A percentile compares a stretch with the other conserved stretches of the same genome.
phyloP scores from a whole-genome alignment of 2,113 vertebrate genomes.

The Columba livia region DNA sequence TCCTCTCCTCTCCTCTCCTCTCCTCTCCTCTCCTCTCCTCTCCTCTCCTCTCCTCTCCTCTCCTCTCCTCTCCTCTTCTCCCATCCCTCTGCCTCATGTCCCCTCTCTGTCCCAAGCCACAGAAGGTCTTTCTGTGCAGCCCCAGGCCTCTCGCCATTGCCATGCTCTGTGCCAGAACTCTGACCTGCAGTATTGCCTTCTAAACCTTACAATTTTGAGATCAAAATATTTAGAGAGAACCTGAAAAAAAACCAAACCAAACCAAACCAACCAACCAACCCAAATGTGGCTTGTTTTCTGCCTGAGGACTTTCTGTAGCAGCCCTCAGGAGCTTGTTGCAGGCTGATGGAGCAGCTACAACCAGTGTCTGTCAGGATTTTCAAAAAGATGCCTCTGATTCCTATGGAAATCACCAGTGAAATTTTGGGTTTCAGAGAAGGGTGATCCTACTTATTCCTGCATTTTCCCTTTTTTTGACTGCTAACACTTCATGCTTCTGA shows the following conservation, averaged over 20 bases:
- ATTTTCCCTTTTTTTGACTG: background rate
- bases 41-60: too few relatives aligned
- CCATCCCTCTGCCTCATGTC: fast-evolving
- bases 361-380: background rate
- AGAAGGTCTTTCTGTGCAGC: background rate
- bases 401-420: background rate
- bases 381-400: background rate
- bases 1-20: background rate
- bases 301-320: background rate
- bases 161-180: background rate
- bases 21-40: fast-evolving
- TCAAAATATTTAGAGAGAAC: background rate
- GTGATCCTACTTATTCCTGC: background rate
- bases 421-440: background rate
- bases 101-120: background rate
- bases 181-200: background rate
- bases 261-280: background rate
- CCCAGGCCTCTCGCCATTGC: background rate
- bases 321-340: fast-evolving
- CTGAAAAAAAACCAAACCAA: background rate
- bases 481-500: background rate
- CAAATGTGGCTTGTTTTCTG: background rate
- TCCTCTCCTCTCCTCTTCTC: background rate
- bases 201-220: background rate
- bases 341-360: background rate